Base-by-base conservation (phyloP, 2,797 vertebrate genomes). In the Steatocranus sp. region DNA sequence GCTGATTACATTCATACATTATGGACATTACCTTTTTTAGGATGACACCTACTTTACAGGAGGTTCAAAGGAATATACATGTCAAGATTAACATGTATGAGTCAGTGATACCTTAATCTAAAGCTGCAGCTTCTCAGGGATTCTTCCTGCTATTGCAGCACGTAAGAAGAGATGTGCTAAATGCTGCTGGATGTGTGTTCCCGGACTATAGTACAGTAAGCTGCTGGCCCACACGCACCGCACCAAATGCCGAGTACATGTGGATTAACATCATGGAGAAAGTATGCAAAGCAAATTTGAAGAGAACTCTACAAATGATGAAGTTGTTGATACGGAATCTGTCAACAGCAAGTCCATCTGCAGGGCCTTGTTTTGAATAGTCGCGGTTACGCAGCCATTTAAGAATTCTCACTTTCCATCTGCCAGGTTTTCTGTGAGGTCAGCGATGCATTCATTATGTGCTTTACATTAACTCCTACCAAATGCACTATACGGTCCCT, bases 241-340 rank as follows among this genome's bases (percentile, higher is more conserved):
- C 56, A 77, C 75, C 79, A 83, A 58, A 88, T 79, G 80, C 80
- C 50, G 70, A 83, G 80, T 53, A 58, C 77, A 88, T 82, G 83
- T 76, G 89, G 82, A 90, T 88, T 89, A 91, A 82, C 87, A 87
- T 92, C 89, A 89, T 63, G 76, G 75, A 76, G 78, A 88, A 91
- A 89, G 78, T 79, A 90, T 88, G 86, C 88, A 82, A 80, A 80
- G 83, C 83, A 87, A 90, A 85, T 84, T 85, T 81, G 83, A 83
- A 43, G 56, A 51, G 80, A 90, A 76, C 76, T 56, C 61, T 46
- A 54, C 34, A 80, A 81, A 84, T 66, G 75, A 84, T 61, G 81
- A 82, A 75, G 84, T 61, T 85, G 83, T 88, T 85, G 90, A 91
- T 84, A 84, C 78, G 9, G 77, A 90, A 83, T 87, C 86, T 86